Evolutionary conservation across 1,140 invertebrate species (phyloP).

Genomic region (Magallana gigas): DNA sequence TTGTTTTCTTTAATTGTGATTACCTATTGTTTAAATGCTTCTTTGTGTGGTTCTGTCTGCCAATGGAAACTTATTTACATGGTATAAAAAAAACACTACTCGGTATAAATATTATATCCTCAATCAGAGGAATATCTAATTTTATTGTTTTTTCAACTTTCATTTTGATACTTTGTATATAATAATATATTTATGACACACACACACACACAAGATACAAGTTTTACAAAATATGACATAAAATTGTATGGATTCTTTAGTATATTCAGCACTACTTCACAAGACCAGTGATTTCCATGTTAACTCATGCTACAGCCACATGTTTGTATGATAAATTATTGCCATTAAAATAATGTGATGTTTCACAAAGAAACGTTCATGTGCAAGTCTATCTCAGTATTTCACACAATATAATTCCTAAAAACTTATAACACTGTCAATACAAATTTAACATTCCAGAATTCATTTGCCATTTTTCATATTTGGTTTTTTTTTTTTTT

Average conservation of each 20-base stretch:
- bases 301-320: background rate
- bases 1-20: too few relatives aligned
- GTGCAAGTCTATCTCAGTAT: too few relatives aligned
- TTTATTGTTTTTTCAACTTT: slow-evolving; percentile 35
- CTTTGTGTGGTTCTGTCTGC: too few relatives aligned
- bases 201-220: slow-evolving; percentile 32
- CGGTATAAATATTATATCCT: background rate
- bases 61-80: background rate
- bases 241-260: slow-evolving; percentile 17
- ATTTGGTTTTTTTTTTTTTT: too few relatives aligned
- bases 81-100: background rate
- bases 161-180: slow-evolving; percentile 11
- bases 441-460: too few relatives aligned
- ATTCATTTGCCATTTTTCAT: too few relatives aligned
- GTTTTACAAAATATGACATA: slow-evolving; percentile 32
- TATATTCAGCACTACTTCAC: background rate
- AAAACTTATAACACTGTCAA: too few relatives aligned
- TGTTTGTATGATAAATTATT: slow-evolving; percentile 1
- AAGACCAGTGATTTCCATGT: background rate
- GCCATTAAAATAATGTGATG: slow-evolving; percentile 16
- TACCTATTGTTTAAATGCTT: too few relatives aligned
- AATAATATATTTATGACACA: slow-evolving; percentile 35
- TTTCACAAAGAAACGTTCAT: background rate
- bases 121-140: slow-evolving; percentile 13
- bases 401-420: too few relatives aligned